Percentiles rank a stretch among this genome's conserved stretches.
These are phyloP conservation scores for Chrysina gloriosa DNA, from an alignment of 2,888 invertebrate species.

Conservation along the genomic window DNA sequence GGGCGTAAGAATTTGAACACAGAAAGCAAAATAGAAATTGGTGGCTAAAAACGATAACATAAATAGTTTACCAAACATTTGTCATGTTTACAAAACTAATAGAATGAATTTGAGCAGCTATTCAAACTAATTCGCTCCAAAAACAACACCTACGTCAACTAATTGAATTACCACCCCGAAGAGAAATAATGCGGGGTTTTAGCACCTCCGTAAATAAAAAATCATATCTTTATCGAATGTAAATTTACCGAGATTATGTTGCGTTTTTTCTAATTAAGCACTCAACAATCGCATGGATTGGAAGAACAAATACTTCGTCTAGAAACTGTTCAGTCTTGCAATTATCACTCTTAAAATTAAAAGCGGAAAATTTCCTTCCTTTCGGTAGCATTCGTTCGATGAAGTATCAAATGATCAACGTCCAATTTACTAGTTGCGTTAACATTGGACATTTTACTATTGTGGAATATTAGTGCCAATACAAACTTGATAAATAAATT, in stretches of 20 bases:
- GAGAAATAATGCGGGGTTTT: slow-evolving; percentile 18
- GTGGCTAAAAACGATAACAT: not conserved
- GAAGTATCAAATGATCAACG: no score
- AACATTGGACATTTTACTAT: no score
- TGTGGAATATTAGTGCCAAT: no score
- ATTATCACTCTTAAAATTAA: slow-evolving; percentile 13
- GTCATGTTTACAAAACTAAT: not conserved
- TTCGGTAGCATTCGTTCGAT: not conserved
- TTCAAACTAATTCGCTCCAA: slow-evolving; percentile 16
- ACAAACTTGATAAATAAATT: no score
- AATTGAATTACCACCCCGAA: slow-evolving; percentile 22
- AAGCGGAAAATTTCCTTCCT: not conserved
- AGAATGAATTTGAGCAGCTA: not conserved
- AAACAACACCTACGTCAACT: slow-evolving; percentile 18
- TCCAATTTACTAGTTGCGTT: no score
- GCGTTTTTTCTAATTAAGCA: slow-evolving; percentile 39
- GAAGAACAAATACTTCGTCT: not conserved
- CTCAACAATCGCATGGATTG: not conserved
- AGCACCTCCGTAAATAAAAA: slow-evolving; percentile 20
- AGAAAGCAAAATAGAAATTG: no score
- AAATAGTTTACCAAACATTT: not conserved
- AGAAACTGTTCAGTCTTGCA: not conserved
- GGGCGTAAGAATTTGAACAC: no score
- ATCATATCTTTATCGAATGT: not conserved
- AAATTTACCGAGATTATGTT: slow-evolving; percentile 38